Percentiles rank a stretch among this genome's conserved stretches.
Conservation (phyloP, 2,888 invertebrate species). For the Protophormia terraenovae region DNA sequence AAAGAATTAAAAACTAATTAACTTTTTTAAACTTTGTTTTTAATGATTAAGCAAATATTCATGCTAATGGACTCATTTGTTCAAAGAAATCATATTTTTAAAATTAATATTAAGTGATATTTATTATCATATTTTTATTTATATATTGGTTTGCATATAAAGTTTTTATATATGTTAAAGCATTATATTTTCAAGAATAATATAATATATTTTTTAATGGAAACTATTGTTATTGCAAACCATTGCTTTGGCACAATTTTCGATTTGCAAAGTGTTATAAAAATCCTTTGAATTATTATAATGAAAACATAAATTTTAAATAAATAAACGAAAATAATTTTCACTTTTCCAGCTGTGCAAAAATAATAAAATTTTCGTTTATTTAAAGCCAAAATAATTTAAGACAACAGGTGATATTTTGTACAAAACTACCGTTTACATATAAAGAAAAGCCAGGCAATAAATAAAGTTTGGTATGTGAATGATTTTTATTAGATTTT, state of each 20-base stretch:
- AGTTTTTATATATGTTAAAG: too few relatives aligned
- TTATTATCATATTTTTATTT: background rate
- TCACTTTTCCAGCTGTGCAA: conserved; percentile 38
- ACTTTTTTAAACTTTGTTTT: background rate
- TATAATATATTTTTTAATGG: too few relatives aligned
- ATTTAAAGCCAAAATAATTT: background rate
- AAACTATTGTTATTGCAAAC: too few relatives aligned
- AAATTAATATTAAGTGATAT: background rate
- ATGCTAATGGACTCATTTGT: background rate
- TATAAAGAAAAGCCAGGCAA: background rate
- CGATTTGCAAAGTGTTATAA: too few relatives aligned
- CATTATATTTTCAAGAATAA: too few relatives aligned
- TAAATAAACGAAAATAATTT: background rate
- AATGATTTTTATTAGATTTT: conserved; percentile 7
- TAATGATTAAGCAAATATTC: background rate
- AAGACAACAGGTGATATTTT: conserved; percentile 43
- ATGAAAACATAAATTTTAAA: too few relatives aligned
- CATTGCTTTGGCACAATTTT: too few relatives aligned
- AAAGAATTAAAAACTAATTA: background rate
- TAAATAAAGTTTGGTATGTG: background rate
- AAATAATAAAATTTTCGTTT: background rate
- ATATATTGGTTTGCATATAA: too few relatives aligned
- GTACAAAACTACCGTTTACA: background rate
- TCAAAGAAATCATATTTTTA: background rate
- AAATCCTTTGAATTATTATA: too few relatives aligned